Evolutionary conservation across 2,888 invertebrate genomes (phyloP), one percentile per base, ranked within the genome.

Genomic region (Amorpha juglandis): DNA sequence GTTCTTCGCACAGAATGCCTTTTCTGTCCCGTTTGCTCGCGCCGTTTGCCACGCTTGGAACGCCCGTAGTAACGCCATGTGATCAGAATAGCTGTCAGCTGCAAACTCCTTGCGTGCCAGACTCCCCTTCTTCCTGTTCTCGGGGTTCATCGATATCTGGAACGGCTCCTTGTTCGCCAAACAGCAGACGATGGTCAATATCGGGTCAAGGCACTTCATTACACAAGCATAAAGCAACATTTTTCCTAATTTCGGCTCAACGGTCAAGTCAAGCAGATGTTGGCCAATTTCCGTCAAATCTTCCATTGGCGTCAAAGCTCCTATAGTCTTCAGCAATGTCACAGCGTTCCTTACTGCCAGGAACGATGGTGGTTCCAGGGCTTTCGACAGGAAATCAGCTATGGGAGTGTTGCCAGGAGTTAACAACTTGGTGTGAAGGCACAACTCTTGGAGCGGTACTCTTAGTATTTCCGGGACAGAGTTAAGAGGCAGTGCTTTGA

Each of bases 161-260:
- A 97, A 97, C 0, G 97, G 97, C 84, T 97, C 97, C 73, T 96
- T 94, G 16, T 94, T 93, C 0, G 98, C 96, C 73, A 99, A 94
- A 71, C 96, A 95, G 81, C 98, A 97, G 0, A 98, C 98, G 51
- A 99, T 96, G 1, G 98, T 98, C 66, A 98, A 90, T 42, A 99
- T 94, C 0, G 99, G 99, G 85, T 98, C 98, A 47, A 99, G 91
- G 85, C 99, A 99, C 84, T 98, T 97, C 73, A 99, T 95, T 3
- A 98, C 96, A 51, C 98, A 95, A 0, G 98, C 96, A 83, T 98
- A 98, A 0, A 99, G 78, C 68, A 99, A 89, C 95, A 98, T 97
- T 88, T 99, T 98, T 6, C 98, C 98, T 58, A 98, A 91, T 74
- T 97, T 96, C 0, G 99, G 99, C 77, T 99, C 98, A 0, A 99